Conservation (phyloP, 2,113 vertebrate genomes). For the Malurus alboscapulatus region DNA sequence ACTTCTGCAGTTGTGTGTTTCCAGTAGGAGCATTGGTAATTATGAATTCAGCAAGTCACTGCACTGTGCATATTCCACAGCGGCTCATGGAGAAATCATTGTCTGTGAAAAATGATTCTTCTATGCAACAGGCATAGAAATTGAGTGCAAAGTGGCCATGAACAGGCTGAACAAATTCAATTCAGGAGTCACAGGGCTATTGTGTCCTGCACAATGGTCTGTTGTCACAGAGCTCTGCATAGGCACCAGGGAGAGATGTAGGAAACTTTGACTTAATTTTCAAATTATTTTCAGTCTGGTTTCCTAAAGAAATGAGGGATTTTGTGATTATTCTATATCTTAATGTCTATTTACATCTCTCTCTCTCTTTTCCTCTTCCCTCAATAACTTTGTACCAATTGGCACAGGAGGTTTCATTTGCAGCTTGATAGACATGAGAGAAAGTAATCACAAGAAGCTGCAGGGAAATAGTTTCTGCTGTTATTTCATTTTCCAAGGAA, state of each 20-base stretch:
- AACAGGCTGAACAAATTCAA: constrained; percentile 56
- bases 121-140: constrained; percentile 47
- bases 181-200: not conserved
- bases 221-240: not conserved
- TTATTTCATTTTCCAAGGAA: not conserved
- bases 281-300: not conserved
- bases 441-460: not conserved
- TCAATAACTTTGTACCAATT: not conserved
- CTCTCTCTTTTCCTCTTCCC: not conserved
- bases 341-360: not conserved
- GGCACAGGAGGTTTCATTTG: constrained; percentile 3
- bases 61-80: constrained; percentile 12
- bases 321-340: not conserved
- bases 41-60: constrained; percentile 47
- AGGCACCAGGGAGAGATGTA: not conserved
- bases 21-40: constrained; percentile 19
- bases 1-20: constrained; percentile 45
- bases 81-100: constrained; percentile 45
- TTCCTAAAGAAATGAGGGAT: not conserved
- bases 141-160: constrained; percentile 37
- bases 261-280: not conserved
- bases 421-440: not conserved
- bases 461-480: not conserved
- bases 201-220: not conserved
- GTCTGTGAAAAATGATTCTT: constrained; percentile 48